phyloP scores from a whole-genome alignment of 53 echinoderm and acorn worm genomes.

The Apostichopus leukothele region DNA sequence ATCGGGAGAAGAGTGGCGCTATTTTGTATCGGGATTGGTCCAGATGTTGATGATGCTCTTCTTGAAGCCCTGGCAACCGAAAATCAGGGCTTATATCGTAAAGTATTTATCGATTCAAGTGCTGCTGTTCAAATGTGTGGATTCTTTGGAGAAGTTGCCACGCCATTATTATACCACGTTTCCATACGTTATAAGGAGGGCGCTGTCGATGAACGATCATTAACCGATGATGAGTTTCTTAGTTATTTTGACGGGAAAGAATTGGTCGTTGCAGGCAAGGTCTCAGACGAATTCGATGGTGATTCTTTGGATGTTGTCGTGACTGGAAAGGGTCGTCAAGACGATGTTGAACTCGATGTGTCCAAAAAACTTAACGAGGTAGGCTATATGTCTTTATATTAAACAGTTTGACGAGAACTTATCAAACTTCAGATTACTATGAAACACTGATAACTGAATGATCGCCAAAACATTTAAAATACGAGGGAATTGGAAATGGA shows the following conservation, averaged over 20 bases:
- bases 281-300: conserved; percentile 52
- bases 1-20: conserved; percentile 69
- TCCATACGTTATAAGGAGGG: conserved; percentile 66
- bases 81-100: conserved; percentile 81
- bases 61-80: conserved; percentile 69
- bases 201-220: conserved; percentile 53
- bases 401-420: too few relatives aligned
- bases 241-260: conserved; percentile 93
- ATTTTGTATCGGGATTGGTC: conserved; percentile 84
- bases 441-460: too few relatives aligned
- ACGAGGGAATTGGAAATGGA: too few relatives aligned
- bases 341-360: conserved; percentile 26
- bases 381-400: neutral
- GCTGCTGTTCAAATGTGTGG: conserved; percentile 79
- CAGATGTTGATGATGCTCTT: conserved; percentile 70
- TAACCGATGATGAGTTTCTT: conserved; percentile 70
- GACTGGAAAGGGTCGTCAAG: conserved; percentile 39
- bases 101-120: conserved; percentile 79
- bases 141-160: conserved; percentile 92
- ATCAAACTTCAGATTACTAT: too few relatives aligned
- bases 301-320: conserved; percentile 23
- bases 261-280: conserved; percentile 84
- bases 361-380: conserved; percentile 43
- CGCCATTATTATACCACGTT: conserved; percentile 83
- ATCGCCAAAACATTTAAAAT: too few relatives aligned